Evolutionary conservation across 2,888 invertebrate species (phyloP), one percentile per base, ranked within the genome.

Genomic region (Nemapogon koenigi): DNA sequence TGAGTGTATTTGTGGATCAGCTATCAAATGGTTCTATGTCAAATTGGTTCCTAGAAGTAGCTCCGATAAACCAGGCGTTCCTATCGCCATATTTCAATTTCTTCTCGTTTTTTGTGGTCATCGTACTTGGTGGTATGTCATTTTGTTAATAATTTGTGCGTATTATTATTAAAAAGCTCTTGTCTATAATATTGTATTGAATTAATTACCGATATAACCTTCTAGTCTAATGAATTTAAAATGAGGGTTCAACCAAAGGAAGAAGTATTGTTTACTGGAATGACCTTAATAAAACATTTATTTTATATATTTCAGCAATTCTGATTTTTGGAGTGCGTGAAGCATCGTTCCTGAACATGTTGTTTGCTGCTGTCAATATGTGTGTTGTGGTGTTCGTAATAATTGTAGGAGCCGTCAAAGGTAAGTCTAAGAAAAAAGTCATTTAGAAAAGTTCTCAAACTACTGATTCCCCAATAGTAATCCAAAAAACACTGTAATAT

Each of bases 291-390:
- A 22, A 22, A 22, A 22, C 22, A 22, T 22, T 22, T 22, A 7
- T 22, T 10, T 7, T 7, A 7, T 10, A 14, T 50, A 41, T 69
- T 63, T 28, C 59, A 88, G 87, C 81, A 41, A 64, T 84, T n/a
- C 51, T 89, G 43, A 86, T 89, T 1, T 73, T 90, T 46, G 94
- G 94, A 2, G 89, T 90, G 31, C 90, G 90, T 53, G 88, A 90
- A 58, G 91, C 92, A 0, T 81, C 90, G 0, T 53, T 81, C 32
- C 83, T 92, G 19, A 94, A 93, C 71, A 91, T 90, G 54, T 67
- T 90, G 29, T 87, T 93, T 49, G 90, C 91, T 0, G 59, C 81
- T 0, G 56, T 91, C 19, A 94, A 94, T 61, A 62, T 92, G 28
- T 49, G 69, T 1, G 85, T 93, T 16, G 85, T 95, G 1, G 32